These are phyloP conservation scores for Aricia agestis DNA, from an alignment of 1,140 invertebrate genomes.

Conservation along the genomic window DNA sequence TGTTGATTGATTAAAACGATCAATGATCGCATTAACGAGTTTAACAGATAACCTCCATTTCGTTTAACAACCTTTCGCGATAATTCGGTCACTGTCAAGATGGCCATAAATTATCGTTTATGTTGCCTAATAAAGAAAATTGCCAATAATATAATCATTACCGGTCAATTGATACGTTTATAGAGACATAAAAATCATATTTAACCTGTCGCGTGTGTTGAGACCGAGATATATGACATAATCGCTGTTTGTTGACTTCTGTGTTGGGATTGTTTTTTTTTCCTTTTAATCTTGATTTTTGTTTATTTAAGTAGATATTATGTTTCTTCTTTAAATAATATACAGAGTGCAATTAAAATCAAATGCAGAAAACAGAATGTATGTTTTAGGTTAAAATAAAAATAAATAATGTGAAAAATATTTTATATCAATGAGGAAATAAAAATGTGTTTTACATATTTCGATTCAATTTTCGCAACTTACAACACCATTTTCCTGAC, in stretches of 20 bases:
- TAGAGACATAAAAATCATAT: conserved; percentile 15
- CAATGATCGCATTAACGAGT: not conserved
- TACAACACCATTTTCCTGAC: not conserved
- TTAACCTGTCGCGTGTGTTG: not conserved
- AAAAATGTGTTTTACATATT: not conserved
- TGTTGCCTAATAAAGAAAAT: conserved; percentile 12
- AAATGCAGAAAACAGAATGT: no score
- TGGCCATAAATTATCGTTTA: conserved; percentile 12
- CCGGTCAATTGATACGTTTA: conserved; percentile 9
- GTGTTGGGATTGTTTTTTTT: not conserved
- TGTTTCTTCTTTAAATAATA: no score
- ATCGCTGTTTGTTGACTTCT: not conserved
- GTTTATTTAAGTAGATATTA: not conserved
- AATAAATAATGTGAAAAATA: not conserved
- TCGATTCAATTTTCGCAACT: conserved; percentile 2
- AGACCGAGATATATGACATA: not conserved
- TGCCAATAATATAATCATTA: conserved; percentile 14
- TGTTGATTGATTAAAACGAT: not conserved
- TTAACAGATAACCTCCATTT: not conserved
- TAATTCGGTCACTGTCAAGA: conserved; percentile 16
- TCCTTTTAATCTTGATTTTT: not conserved
- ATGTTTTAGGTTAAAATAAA: no score
- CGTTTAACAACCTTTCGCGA: conserved; percentile 10
- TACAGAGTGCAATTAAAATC: no score
- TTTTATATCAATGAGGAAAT: not conserved